Evolutionary conservation across 2,113 vertebrate genomes (phyloP), one percentile per base, ranked within the genome.

Genomic region (Dascyllus trimaculatus): DNA sequence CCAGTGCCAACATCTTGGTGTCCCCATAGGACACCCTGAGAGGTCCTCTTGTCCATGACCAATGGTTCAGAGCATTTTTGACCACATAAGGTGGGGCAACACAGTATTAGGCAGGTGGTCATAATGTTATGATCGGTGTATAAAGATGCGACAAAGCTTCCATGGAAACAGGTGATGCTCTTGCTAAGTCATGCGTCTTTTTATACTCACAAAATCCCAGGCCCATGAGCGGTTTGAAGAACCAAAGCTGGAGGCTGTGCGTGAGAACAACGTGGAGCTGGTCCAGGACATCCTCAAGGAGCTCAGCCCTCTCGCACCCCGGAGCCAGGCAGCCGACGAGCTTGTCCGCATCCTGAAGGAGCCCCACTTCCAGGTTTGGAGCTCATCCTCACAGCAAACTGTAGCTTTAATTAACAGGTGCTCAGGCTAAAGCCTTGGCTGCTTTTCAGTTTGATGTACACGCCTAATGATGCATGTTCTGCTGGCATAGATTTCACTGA

Each of bases 281-380:
- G 96, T 98, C 82, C 97, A 97, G 95, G 98, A 99, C 76, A 98
- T 99, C 91, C 95, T 99, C 32, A 92, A 94, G 10, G 98, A 99
- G 89, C 95, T 99, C 26, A 93, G 92, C 0, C 95, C 93, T 1
- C 92, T 97, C 72, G 82, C 92, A 0, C 80, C 94, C 43, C 92
- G 84, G 52, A 97, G 95, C 87, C 90, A 92, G 63, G 89, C 94
- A 0, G 97, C 96, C 0, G 95, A 96, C 0, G 98, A 99, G 89
- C 95, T 99, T 64, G 88, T 93, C 0, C 88, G 89, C 72, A 98
- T 99, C 90, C 96, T 99, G 71, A 96, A 96, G 68, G 96, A 98
- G 26, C 97, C 97, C 0, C 98, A 99, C 89, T 99, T 99, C 87
- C 97, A 98, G 97, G 98, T 98, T 25, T 49, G 35, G 35, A 68